These are phyloP conservation scores for Baronia brevicornis DNA, from an alignment of 2,888 invertebrate genomes.

Conservation along the genomic window DNA sequence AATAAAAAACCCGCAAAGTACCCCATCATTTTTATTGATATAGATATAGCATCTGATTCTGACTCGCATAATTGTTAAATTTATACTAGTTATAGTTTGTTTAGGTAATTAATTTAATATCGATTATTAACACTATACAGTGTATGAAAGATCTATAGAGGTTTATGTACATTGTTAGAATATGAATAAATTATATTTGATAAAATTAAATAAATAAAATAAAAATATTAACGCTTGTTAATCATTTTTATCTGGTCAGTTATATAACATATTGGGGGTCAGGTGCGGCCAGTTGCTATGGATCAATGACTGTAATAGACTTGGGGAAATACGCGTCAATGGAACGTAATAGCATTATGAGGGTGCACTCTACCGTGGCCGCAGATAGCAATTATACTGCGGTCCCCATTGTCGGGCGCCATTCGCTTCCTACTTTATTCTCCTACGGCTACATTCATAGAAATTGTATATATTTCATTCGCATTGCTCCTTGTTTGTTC, in stretches of 20 bases:
- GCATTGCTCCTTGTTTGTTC: slow-evolving; percentile 7
- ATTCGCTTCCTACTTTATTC: slow-evolving; percentile 22
- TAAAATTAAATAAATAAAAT: neutral
- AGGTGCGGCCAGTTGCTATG: neutral
- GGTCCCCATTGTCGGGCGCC: slow-evolving; percentile 38
- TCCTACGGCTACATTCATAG: slow-evolving; percentile 10
- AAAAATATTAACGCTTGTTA: neutral
- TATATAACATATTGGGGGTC: no score
- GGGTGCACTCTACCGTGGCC: slow-evolving; percentile 39
- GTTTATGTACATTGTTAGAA: no score
- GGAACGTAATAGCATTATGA: slow-evolving; percentile 45
- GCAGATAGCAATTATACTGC: slow-evolving; percentile 40
- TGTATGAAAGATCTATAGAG: no score
- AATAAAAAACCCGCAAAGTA: no score
- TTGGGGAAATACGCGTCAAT: slow-evolving; percentile 31
- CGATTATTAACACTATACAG: no score
- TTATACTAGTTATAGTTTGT: no score
- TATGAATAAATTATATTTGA: neutral
- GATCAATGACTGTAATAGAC: slow-evolving; percentile 19
- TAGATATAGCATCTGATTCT: no score
- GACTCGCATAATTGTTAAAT: no score
- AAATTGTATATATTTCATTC: slow-evolving; percentile 10
- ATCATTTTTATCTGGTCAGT: no score
- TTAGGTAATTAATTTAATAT: no score
- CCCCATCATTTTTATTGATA: no score